Evolutionary conservation across 2,113 vertebrate species (phyloP).

Genomic region (Alligator mississippiensis): DNA sequence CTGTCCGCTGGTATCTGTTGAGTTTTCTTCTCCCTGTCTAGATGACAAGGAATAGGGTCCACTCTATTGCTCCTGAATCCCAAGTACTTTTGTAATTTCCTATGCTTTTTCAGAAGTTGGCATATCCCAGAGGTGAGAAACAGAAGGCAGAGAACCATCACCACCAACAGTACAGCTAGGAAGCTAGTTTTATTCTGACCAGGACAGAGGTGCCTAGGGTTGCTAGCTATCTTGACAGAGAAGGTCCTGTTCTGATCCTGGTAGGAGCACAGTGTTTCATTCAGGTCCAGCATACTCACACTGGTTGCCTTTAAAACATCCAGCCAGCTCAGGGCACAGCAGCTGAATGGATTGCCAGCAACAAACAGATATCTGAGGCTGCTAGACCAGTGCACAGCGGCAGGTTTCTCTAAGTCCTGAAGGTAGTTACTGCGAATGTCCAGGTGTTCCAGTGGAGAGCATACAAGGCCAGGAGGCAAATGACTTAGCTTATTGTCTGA

Average conservation of each 20-base stretch:
- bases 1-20: not conserved
- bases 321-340: constrained; percentile 82
- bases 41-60: not conserved
- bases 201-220: not conserved
- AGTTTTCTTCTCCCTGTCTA: not conserved
- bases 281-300: constrained; percentile 74
- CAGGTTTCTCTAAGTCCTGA: constrained; percentile 42
- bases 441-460: constrained; percentile 72
- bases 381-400: not conserved
- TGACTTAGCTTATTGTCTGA: constrained; percentile 72
- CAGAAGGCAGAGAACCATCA: not conserved
- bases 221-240: not conserved
- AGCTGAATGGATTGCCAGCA: constrained; percentile 81
- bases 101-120: constrained; percentile 27
- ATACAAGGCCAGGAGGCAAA: constrained; percentile 70
- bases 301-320: constrained; percentile 36
- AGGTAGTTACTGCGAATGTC: constrained; percentile 77
- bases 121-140: not conserved
- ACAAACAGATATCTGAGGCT: constrained; percentile 71
- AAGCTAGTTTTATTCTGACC: not conserved
- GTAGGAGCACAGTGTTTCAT: constrained; percentile 61
- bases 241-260: not conserved
- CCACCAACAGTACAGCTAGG: not conserved
- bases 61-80: not conserved
- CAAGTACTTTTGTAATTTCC: rapidly evolving